Evolutionary conservation across 2,113 vertebrate species (phyloP).

Genomic region (Pseudorectes ferrugineus): DNA sequence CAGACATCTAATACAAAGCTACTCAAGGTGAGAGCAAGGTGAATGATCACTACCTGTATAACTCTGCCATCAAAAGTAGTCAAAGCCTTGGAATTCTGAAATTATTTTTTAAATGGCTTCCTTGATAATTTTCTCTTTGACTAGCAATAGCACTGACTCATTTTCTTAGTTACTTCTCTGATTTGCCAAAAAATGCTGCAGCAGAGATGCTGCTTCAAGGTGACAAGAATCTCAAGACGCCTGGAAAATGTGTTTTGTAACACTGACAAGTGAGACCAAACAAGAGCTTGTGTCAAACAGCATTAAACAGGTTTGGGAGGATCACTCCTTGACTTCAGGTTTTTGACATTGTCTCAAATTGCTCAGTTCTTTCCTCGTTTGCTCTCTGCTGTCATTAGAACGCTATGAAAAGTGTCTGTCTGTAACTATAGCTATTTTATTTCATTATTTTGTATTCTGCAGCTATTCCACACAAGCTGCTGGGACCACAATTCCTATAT

Average conservation of each 20-base stretch:
- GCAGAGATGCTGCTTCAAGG: not conserved
- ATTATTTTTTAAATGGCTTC: not conserved
- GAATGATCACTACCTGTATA: not conserved
- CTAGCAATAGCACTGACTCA: not conserved
- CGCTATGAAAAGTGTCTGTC: not conserved
- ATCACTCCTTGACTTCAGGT: not conserved
- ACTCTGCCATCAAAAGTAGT: not conserved
- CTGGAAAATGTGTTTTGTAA: not conserved
- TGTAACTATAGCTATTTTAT: not conserved
- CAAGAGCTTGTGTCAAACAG: not conserved
- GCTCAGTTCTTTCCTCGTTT: not conserved
- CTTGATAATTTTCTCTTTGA: not conserved
- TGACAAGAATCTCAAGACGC: not conserved
- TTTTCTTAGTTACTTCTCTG: not conserved
- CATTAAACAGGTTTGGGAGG: not conserved
- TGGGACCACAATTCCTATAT: not conserved
- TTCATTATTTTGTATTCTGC: not conserved
- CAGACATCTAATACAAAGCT: not conserved
- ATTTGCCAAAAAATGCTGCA: not conserved
- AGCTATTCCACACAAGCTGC: not conserved
- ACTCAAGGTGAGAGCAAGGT: rapidly evolving
- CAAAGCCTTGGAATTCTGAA: not conserved
- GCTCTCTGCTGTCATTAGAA: not conserved
- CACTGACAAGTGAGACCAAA: not conserved
- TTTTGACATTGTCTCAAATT: not conserved